These are phyloP conservation scores for Monochamus saltuarius DNA, from an alignment of 1,140 invertebrate genomes.

Conservation along the genomic window DNA sequence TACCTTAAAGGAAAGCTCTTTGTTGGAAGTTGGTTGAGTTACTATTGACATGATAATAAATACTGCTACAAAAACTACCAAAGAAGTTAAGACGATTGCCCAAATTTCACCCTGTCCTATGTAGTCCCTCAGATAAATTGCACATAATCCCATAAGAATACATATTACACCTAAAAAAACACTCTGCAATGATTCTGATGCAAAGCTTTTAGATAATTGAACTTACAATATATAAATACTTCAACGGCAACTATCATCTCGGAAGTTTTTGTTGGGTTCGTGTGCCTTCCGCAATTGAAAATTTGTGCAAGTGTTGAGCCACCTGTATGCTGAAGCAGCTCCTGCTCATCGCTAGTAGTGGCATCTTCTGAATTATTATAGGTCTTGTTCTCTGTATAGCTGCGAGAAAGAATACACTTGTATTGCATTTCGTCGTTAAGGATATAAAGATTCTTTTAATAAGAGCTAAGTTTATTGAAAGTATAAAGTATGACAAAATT, in stretches of 20 bases:
- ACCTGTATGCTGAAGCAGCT: conserved; percentile 30
- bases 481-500: too few species aligned
- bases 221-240: conserved; percentile 50
- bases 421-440: too few species aligned
- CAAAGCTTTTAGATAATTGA: conserved; percentile 43
- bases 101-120: conserved; percentile 49
- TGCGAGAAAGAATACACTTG: conserved; percentile 33
- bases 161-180: conserved; percentile 53
- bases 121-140: conserved; percentile 48
- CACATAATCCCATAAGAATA: conserved; percentile 53
- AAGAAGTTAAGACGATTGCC: conserved; percentile 46
- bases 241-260: conserved; percentile 55
- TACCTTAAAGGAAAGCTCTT: conserved; percentile 34
- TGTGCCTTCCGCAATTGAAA: conserved; percentile 33
- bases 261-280: conserved; percentile 55
- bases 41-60: conserved; percentile 57
- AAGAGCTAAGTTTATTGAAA: too few species aligned
- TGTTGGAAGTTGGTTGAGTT: conserved; percentile 32
- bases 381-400: conserved; percentile 51
- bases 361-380: conserved; percentile 47
- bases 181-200: conserved; percentile 4
- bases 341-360: conserved; percentile 37
- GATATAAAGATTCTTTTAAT: too few species aligned
- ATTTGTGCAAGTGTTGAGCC: conserved; percentile 53
- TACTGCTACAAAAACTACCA: conserved; percentile 52